A percentile compares a stretch with the other conserved stretches of the same genome.
Evolutionary conservation across 2,888 invertebrate species (phyloP).

Genomic region (Dysmachus trigonus): DNA sequence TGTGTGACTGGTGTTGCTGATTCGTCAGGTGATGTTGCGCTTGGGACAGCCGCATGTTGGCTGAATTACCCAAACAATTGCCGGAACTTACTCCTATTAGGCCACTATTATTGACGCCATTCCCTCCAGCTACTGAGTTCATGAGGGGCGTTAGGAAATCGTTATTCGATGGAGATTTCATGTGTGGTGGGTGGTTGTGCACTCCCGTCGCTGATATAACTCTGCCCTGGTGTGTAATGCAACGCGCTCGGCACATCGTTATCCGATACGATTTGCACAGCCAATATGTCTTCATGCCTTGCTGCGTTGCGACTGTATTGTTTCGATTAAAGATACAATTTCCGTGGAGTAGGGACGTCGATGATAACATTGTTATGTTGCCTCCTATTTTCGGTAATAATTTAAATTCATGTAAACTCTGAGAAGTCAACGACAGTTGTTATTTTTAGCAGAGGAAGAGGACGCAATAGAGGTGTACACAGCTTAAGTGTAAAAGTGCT

Average conservation of each 20-base stretch:
- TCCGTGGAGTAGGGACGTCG: constrained; percentile 64
- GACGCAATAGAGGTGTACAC: background rate
- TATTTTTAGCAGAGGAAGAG: background rate
- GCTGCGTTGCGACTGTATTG: constrained; percentile 65
- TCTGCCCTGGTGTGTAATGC: constrained; percentile 64
- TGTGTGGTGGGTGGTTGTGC: constrained; percentile 64
- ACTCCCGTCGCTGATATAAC: constrained; percentile 64
- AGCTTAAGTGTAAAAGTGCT: background rate
- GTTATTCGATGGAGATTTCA: constrained; percentile 54
- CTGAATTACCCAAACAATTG: background rate
- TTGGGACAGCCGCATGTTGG: constrained; percentile 4
- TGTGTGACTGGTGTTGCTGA: constrained; percentile 37
- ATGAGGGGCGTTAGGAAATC: constrained; percentile 34
- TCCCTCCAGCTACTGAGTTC: constrained; percentile 4
- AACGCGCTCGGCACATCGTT: constrained; percentile 64
- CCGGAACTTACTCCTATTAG: background rate
- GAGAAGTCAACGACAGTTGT: background rate
- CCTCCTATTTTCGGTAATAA: constrained; percentile 31
- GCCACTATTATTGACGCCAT: background rate
- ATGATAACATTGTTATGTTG: constrained; percentile 62
- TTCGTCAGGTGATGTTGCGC: constrained; percentile 14
- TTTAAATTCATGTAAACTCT: background rate
- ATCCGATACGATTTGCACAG: constrained; percentile 65
- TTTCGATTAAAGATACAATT: constrained; percentile 65
- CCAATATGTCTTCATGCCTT: constrained; percentile 66